These are phyloP conservation scores for Zophobas morio DNA, from an alignment of 1,140 invertebrate species.

Conservation along the genomic window DNA sequence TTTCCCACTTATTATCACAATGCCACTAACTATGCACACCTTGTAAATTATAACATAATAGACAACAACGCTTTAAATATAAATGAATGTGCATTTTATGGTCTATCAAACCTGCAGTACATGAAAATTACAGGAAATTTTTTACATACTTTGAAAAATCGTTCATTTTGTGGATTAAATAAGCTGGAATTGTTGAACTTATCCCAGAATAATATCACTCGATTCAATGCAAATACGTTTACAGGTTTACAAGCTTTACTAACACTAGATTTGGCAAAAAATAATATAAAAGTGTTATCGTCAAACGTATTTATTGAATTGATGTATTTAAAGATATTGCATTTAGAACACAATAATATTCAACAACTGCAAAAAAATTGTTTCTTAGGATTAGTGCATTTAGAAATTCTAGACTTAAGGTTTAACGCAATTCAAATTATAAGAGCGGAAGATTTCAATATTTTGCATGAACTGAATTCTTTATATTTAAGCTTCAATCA, in stretches of 20 bases:
- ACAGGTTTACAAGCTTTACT: neutral
- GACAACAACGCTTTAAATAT: neutral
- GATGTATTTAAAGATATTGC: neutral
- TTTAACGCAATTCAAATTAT: neutral
- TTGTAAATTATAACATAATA: neutral
- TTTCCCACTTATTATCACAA: neutral
- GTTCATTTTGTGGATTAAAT: neutral
- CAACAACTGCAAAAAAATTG: neutral
- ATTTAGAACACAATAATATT: neutral
- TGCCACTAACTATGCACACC: neutral
- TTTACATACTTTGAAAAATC: neutral
- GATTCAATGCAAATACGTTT: neutral
- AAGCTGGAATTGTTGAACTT: neutral
- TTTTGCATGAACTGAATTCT: neutral
- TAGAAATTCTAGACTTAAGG: neutral
- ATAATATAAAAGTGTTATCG: neutral
- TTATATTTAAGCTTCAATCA: neutral
- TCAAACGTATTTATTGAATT: neutral
- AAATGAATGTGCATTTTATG: neutral
- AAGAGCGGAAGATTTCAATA: neutral
- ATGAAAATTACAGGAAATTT: neutral
- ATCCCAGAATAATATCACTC: slow-evolving; percentile 2
- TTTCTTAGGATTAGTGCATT: neutral
- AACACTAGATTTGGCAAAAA: neutral
- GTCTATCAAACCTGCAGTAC: neutral